Conservation (phyloP, 1,140 invertebrate species). For the Uloborus diversus region DNA sequence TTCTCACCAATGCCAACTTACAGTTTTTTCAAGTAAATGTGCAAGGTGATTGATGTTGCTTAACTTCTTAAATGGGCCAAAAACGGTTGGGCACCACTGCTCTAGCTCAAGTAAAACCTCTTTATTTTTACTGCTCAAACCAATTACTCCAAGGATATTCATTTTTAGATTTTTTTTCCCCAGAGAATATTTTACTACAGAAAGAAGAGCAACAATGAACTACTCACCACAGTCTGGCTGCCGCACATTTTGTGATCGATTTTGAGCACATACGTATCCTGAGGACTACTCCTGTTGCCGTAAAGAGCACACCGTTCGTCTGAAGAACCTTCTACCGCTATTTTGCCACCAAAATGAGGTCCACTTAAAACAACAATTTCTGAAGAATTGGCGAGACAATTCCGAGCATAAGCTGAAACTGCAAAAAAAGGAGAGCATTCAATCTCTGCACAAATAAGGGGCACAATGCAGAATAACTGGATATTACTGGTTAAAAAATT, state of each 20-base stretch:
- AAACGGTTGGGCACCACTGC: no score
- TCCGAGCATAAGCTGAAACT: conserved; percentile 80
- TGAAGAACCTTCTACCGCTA: conserved; percentile 72
- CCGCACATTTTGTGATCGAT: conserved; percentile 80
- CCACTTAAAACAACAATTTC: conserved; percentile 83
- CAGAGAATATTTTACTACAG: no score
- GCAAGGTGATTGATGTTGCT: no score
- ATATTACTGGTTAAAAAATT: no score
- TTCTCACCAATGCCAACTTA: no score
- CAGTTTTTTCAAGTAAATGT: no score
- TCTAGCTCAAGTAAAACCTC: no score
- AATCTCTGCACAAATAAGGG: no score
- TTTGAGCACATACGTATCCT: conserved; percentile 76
- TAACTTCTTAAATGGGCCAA: no score
- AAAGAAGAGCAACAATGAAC: background rate
- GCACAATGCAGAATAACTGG: no score
- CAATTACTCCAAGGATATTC: background rate
- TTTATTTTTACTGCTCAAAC: no score
- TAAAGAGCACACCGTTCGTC: conserved; percentile 63
- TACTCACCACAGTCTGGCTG: conserved; percentile 73
- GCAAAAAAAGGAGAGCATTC: conserved; percentile 51
- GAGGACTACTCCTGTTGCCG: conserved; percentile 69
- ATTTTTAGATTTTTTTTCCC: background rate
- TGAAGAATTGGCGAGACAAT: conserved; percentile 77
- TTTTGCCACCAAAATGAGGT: conserved; percentile 78